Percentiles rank a stretch among this genome's conserved stretches.
Conservation (phyloP, 1,140 invertebrate genomes). For the Idris sp. region DNA sequence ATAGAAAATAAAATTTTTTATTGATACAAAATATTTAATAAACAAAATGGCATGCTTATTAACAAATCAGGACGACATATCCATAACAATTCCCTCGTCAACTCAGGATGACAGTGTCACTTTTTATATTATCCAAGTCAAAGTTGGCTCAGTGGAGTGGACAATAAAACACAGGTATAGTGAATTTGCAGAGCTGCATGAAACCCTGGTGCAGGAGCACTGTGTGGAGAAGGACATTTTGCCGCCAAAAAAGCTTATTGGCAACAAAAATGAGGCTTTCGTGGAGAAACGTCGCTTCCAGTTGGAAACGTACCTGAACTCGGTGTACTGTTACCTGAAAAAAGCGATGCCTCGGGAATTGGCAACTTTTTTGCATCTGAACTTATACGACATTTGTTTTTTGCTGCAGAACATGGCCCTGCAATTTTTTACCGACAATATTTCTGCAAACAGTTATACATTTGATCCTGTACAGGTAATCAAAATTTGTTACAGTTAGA, state of each 20-base stretch:
- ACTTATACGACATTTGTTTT: slow-evolving; percentile 90
- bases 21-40: too few species aligned
- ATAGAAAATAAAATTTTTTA: too few species aligned
- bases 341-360: slow-evolving; percentile 86
- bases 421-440: slow-evolving; percentile 84
- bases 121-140: slow-evolving; percentile 84
- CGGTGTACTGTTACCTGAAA: slow-evolving; percentile 85
- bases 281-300: slow-evolving; percentile 89
- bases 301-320: slow-evolving; percentile 89
- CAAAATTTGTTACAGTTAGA: too few species aligned
- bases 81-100: slow-evolving; percentile 80
- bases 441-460: slow-evolving; percentile 80
- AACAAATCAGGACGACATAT: slow-evolving; percentile 79
- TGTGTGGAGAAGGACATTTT: slow-evolving; percentile 89
- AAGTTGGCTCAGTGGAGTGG: slow-evolving; percentile 87
- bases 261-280: slow-evolving; percentile 88
- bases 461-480: slow-evolving; percentile 87
- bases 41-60: slow-evolving; percentile 85
- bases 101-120: slow-evolving; percentile 80
- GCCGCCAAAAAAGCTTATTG: slow-evolving; percentile 93
- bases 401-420: slow-evolving; percentile 87
- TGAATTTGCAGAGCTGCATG: slow-evolving; percentile 92
- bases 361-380: slow-evolving; percentile 88
- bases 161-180: slow-evolving; percentile 90
- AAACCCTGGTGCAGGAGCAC: slow-evolving; percentile 87